Conservation (phyloP, 2,113 vertebrate species). For the Hiodon alosoides region DNA sequence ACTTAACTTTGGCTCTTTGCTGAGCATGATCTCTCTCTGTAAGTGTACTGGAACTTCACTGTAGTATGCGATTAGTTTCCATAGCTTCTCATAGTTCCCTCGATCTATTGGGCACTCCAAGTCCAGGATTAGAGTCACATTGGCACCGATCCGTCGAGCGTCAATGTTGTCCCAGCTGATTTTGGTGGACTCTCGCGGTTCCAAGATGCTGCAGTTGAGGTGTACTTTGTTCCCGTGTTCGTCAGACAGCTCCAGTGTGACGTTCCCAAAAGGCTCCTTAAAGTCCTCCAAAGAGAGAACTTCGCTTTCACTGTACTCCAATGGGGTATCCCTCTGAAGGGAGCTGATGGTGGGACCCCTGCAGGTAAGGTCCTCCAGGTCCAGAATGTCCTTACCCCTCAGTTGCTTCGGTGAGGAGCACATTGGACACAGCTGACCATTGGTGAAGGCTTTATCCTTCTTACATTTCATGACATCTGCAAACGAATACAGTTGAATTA, state of each 20-base stretch:
- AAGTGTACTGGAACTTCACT: slow-evolving; percentile 78
- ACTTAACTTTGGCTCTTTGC: slow-evolving; percentile 50
- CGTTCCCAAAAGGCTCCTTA: slow-evolving; percentile 58
- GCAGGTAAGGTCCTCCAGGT: slow-evolving; percentile 60
- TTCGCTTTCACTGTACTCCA: slow-evolving; percentile 44
- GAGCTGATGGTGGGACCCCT: slow-evolving; percentile 64
- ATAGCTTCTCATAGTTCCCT: slow-evolving; percentile 73
- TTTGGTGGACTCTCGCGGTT: slow-evolving; percentile 44
- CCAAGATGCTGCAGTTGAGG: slow-evolving; percentile 64
- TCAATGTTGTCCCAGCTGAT: slow-evolving; percentile 65
- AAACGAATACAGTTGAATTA: slow-evolving; percentile 12
- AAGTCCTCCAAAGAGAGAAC: slow-evolving; percentile 44
- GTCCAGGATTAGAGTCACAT: slow-evolving; percentile 65
- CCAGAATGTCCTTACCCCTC: slow-evolving; percentile 57
- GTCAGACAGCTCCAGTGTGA: slow-evolving; percentile 75
- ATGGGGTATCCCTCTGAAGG: slow-evolving; percentile 39
- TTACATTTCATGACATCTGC: slow-evolving; percentile 85
- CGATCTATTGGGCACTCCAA: slow-evolving; percentile 73
- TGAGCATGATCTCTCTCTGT: slow-evolving; percentile 53
- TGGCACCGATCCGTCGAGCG: slow-evolving; percentile 56
- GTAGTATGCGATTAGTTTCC: slow-evolving; percentile 88
- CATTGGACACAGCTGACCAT: slow-evolving; percentile 72
- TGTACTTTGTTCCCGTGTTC: slow-evolving; percentile 76
- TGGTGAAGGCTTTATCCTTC: slow-evolving; percentile 73
- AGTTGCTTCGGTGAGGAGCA: slow-evolving; percentile 69